These are phyloP conservation scores for Caiman crocodilus DNA, from an alignment of 2,797 vertebrate species.

Conservation along the genomic window DNA sequence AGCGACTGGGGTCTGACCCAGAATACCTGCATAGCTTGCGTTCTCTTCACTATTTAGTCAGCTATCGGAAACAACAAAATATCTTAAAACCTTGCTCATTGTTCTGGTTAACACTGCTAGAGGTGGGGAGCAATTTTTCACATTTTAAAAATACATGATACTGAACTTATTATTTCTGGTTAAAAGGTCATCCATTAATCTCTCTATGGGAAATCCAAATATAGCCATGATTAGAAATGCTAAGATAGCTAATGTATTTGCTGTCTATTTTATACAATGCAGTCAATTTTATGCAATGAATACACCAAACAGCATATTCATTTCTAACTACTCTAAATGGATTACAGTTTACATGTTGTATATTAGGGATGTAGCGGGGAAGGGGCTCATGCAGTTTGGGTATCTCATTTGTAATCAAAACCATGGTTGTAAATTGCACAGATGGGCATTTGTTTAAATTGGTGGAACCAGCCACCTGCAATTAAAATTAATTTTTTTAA, in stretches of 20 bases:
- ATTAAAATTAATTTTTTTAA: background rate
- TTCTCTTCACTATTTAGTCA: background rate
- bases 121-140: background rate
- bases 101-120: background rate
- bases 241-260: too few relatives aligned
- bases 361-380: background rate
- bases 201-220: background rate
- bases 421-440: background rate
- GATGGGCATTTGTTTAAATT: background rate
- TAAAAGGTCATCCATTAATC: background rate
- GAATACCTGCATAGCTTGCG: background rate
- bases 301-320: accelerated
- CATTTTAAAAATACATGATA: background rate
- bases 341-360: background rate
- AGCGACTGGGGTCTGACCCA: background rate
- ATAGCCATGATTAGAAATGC: background rate
- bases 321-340: background rate
- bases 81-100: background rate
- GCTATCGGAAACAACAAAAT: background rate
- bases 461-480: background rate
- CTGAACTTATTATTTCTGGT: too few relatives aligned
- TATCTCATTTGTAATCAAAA: background rate
- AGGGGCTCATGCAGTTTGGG: background rate
- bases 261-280: background rate
- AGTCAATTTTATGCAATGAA: background rate